Base-by-base conservation (phyloP, 2,888 invertebrate species). In the Gastracanthus pulcherrimus region DNA sequence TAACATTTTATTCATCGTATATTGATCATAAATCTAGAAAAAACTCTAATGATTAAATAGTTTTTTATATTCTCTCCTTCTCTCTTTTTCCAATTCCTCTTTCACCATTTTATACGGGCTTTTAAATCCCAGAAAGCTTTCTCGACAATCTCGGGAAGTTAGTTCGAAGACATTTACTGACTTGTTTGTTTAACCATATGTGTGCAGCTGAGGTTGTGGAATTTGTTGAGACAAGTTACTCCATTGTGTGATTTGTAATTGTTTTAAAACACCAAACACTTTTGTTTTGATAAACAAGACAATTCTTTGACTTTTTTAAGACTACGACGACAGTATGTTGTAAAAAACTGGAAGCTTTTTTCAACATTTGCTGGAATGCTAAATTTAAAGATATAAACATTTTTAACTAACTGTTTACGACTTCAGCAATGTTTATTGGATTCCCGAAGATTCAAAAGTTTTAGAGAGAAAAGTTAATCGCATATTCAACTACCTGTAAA, bases 161-260 rank as follows among this genome's bases (percentile, higher is more conserved):
- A 31, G 29, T 29, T 31, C 29, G 23, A 70, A 51, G 62, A 34
- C 74, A 64, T 74, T 64, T 64, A 74, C 64, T 34, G 34, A 51
- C 45, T 74, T 74, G 74, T 74, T 74, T 74, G 45, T 48, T 62
- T 64, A 64, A 31, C 48, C 31, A 23, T 64, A 34, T 45, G 34
- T 16, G 9, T 26, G 16, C 3, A 16, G 34, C 16, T 9, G 31
- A 48, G 34, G 45, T 48, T 31, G 0, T 29, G 36, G 38, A 41
- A 58, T 58, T 72, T 38, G n/a, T 60, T 29, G 16, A 60, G 31
- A 72, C 72, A 19, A 16, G 72, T 41, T n/a, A n/a, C 38, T 38
- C 38, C 19, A 55, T 55, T 55, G 55, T 1, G 9, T 29, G 41
- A 58, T 72, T 60, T 60, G n/a, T 72, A 72, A 60, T 60, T 58